Conservation (phyloP, 2,888 invertebrate species). For the Caenorhabditis parvicauda region DNA sequence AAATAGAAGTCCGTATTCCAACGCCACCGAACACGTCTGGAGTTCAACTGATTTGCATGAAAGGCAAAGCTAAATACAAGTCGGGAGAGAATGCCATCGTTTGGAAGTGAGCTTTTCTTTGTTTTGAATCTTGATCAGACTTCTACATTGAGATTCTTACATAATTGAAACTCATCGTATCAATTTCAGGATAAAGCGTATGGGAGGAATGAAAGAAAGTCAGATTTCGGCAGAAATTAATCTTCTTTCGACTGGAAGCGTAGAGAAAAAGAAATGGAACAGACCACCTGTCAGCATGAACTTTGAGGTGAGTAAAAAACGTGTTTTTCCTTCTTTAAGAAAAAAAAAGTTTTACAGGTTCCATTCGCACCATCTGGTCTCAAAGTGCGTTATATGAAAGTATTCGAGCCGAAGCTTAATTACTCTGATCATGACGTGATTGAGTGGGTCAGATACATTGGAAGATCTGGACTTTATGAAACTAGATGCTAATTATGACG, state of each 20-base stretch:
- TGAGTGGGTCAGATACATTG: constrained; percentile 99
- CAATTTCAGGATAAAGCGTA: constrained; percentile 69
- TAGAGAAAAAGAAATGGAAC: constrained; percentile 89
- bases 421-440: constrained; percentile 99
- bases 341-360: constrained; percentile 70
- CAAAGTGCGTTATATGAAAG: constrained; percentile 97
- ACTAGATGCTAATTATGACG: too few species aligned
- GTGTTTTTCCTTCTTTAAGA: background rate
- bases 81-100: constrained; percentile 98
- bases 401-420: constrained; percentile 98
- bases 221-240: constrained; percentile 99
- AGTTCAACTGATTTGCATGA: constrained; percentile 95
- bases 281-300: constrained; percentile 99
- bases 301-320: constrained; percentile 74
- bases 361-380: constrained; percentile 99
- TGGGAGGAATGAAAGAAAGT: constrained; percentile 91
- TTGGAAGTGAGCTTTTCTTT: constrained; percentile 76
- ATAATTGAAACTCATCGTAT: constrained; percentile 12
- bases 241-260: constrained; percentile 89
- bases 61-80: constrained; percentile 97
- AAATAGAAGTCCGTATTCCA: constrained; percentile 96
- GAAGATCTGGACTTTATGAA: constrained; percentile 96
- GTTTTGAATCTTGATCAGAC: background rate
- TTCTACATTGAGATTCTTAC: background rate
- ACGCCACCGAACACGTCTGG: constrained; percentile 98